Base-by-base conservation (phyloP, 2,113 vertebrate species). In the Brachypodius melanocephalos region DNA sequence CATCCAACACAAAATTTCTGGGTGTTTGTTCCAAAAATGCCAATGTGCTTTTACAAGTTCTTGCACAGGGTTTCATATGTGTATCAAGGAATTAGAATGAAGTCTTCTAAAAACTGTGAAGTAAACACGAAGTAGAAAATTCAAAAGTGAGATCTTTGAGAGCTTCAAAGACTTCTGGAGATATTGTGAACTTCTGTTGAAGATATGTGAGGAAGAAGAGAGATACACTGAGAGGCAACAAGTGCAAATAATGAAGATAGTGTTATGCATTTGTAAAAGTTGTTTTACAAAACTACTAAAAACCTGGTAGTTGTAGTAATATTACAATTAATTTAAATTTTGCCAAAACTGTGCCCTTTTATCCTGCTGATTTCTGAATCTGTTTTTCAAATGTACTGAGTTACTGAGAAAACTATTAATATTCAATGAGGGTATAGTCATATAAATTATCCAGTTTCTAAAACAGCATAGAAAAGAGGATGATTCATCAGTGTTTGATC, bases 401-500 rank as follows among this genome's bases (percentile, higher is more conserved):
- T 62, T 95, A 58, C 42, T 67, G 43, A 59, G 61, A 72, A 88
- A 83, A 83, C 55, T 25, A 86, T 88, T 90, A 93, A 90, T 96
- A 96, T 73, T 80, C 63, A 84, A 34, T 86, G 72, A 83, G 58
- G 40, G 22, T 36, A 28, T 8, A 90, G 72, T 55, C 46, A 74
- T 63, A 80, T 86, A 92, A 96, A 88, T 92, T 77, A 90, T 46
- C 59, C 81, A 51, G 32, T 48, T 94, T 88, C 62, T 93, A 85
- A 93, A 87, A 81, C 46, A 76, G 71, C 38, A 5, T 66, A 43
- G 74, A 91, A 85, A 76, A 93, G 58, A 87, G 32, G 58, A 58
- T 95, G 91, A 96, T 80, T 92, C 88, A 93, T 36, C 68, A 62
- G 34, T 62, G 62, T 89, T 93, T 94, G 87, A 94, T 89, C 74